Base-by-base conservation (phyloP, 2,113 vertebrate genomes). In the Tupaia chinensis region DNA sequence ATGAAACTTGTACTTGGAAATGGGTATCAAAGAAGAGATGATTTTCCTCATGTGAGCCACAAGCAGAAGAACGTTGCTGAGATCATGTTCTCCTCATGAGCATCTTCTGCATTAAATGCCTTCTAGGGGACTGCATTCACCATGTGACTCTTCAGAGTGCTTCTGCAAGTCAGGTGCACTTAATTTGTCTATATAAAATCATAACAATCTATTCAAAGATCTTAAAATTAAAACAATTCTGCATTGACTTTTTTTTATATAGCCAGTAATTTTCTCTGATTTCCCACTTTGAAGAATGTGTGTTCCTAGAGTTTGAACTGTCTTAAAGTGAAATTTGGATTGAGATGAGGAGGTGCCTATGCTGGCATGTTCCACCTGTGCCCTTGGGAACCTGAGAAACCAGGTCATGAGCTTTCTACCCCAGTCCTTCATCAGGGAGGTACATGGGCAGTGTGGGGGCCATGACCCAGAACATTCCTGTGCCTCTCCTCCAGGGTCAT, bases 201-300 rank as follows among this genome's bases (percentile, higher is more conserved):
- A 27, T 27, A 25, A n/a, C n/a, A 16, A 1, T 44, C 29, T 12
- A 1, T n/a, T 1, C 23, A 19, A 68, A 53, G 73, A 27, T 10
- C 23, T 27, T 16, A 0, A 0, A 80, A 63, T 22, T 76, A 3
- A 4, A 65, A 22, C 23, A 56, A 1, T 17, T 4, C 14, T 20
- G 17, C 1, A 0, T 4, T 1, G 53, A 34, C 9, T 0, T 0
- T 72, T 0, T 61, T 25, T 11, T 9, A 3, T 7, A 23, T 6
- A 1, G 16, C 25, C 9, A 3, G 27, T 3, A 1, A 2, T 5
- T 6, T 61, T 19, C 44, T 80, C 58, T n/a, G 1, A 1, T 17
- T 9, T 14, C 44, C 12, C 53, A 3, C 63, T 7, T 2, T 0
- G 10, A 1, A 1, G 53, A 0, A 0, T 1, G 12, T 5, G 1